These are phyloP conservation scores for Helicoverpa zea DNA, from an alignment of 1,140 invertebrate species.

Conservation along the genomic window DNA sequence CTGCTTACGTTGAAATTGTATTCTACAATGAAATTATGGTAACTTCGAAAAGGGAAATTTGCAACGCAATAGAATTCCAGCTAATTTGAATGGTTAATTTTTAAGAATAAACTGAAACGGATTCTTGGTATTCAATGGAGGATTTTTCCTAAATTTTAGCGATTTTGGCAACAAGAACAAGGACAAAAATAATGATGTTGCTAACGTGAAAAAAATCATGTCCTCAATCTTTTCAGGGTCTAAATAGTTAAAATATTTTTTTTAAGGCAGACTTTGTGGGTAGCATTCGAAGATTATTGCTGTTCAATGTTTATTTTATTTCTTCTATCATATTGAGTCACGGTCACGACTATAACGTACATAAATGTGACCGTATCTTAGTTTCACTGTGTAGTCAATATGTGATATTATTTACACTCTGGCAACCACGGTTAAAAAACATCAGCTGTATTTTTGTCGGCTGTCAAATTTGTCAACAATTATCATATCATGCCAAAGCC, in stretches of 20 bases:
- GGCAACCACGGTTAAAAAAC: no score
- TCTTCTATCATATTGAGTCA: no score
- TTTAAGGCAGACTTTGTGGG: no score
- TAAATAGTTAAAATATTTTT: neutral
- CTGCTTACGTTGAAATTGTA: constrained; percentile 60
- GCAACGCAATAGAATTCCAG: constrained; percentile 39
- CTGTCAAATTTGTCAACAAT: neutral
- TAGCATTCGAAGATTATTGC: no score
- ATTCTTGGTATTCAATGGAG: constrained; percentile 47
- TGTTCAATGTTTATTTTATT: no score
- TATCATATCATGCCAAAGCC: neutral
- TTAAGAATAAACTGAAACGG: constrained; percentile 29
- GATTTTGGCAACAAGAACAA: constrained; percentile 49
- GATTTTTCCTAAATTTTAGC: constrained; percentile 48
- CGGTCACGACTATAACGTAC: no score
- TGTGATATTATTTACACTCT: no score
- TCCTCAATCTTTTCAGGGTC: neutral
- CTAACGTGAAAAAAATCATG: neutral
- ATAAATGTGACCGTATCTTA: no score
- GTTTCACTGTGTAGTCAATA: no score
- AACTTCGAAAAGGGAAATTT: constrained; percentile 4
- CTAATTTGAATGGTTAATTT: constrained; percentile 47
- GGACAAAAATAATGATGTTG: constrained; percentile 46
- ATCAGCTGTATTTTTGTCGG: no score
- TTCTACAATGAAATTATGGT: constrained; percentile 18